These are phyloP conservation scores for Upupa epops DNA, from an alignment of 2,113 vertebrate species.

Conservation along the genomic window DNA sequence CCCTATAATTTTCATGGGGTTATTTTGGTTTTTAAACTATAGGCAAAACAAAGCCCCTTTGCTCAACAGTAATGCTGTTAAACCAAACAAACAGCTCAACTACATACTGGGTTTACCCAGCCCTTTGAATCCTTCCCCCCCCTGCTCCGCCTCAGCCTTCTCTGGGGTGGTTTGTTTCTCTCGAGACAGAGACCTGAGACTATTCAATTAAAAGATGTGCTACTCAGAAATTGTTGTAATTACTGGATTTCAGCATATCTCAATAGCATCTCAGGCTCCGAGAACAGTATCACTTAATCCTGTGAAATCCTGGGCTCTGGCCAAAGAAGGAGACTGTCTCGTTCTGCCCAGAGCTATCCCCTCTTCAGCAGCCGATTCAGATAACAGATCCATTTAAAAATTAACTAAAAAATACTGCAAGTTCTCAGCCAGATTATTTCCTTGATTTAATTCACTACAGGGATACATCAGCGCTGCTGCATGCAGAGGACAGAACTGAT, in stretches of 20 bases:
- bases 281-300: background rate
- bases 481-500: background rate
- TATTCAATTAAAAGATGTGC: background rate
- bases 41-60: background rate
- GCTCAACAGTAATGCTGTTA: background rate
- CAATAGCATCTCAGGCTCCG: background rate
- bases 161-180: background rate
- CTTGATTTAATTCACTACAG: background rate
- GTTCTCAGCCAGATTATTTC: background rate
- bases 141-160: background rate
- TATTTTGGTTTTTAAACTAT: background rate
- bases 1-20: background rate
- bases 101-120: background rate
- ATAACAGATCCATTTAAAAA: background rate
- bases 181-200: background rate
- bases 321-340: background rate
- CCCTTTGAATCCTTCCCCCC: background rate
- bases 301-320: background rate
- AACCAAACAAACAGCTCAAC: background rate
- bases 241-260: background rate
- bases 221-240: background rate
- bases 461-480: background rate
- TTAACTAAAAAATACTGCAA: background rate
- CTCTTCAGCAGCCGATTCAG: background rate
- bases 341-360: background rate